Base-by-base conservation (phyloP, 1,140 invertebrate genomes). In the Pseudoatta argentina region DNA sequence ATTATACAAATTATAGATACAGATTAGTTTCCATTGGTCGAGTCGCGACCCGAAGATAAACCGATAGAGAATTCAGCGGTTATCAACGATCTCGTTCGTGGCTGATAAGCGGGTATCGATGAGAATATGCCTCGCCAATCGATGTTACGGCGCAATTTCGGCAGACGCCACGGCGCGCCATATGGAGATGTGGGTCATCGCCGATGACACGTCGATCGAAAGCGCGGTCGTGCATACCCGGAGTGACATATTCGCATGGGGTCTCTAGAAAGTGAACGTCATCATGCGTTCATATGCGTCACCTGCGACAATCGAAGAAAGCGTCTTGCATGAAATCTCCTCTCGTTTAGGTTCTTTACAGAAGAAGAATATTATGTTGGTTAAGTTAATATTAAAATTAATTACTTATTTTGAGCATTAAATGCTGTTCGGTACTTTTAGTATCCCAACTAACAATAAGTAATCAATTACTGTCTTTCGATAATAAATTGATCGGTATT, bases 151-250 rank as follows among this genome's bases (percentile, higher is more conserved):
- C 27, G 79, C 39, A 83, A 83, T 75, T 83, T 83, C 53, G 71
- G 69, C 55, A 75, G 53, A 75, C 79, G n/a, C 30, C n/a, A 81
- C 7, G 77, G 48, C 63, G 30, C 77, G 48, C 64, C 63, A 34
- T 75, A 75, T 83, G 39, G 69, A 75, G 44, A 83, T 83, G 18
- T 83, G n/a, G 79, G 79, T 83, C 69, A 30, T 51, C 27, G 39
- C 12, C 67, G 69, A 75, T 75, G 69, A 82, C 79, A 73, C 24
- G 67, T 51, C 53, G 48, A 86, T 66, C 71, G 81, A 73, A 57
- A 86, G 71, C 53, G 77, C 39, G n/a, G 8, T 61, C 39, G 79
- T 48, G 48, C 55, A 55, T 75, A 34, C 24, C 27, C 34, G n/a
- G 24, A 59, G 27, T 27, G 53, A 75, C 24, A 61, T 30, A 61